Evolutionary conservation across 2,113 vertebrate genomes (phyloP).

Genomic region (Erythrocercus mccallii): DNA sequence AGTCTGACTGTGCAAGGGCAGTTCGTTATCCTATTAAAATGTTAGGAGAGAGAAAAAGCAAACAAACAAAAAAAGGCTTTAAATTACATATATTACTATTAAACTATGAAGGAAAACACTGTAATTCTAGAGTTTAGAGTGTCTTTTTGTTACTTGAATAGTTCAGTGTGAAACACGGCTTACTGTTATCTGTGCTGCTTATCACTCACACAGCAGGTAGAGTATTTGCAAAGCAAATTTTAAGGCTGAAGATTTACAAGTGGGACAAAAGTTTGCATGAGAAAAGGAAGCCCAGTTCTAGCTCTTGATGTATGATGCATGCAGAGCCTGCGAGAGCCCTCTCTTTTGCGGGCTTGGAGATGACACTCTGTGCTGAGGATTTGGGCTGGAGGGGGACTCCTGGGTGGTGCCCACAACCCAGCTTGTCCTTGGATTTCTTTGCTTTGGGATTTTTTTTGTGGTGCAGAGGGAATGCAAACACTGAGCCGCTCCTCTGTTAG

Average conservation of each 20-base stretch:
- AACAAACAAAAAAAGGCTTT: not conserved
- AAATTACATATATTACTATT: not conserved
- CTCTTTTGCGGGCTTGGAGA: not conserved
- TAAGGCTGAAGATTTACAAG: not conserved
- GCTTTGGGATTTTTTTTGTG: not conserved
- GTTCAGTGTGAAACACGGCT: not conserved
- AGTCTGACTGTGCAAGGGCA: not conserved
- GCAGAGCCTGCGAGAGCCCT: not conserved
- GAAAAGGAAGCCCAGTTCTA: not conserved
- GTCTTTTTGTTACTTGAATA: not conserved
- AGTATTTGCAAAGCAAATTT: constrained; percentile 6
- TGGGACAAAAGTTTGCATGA: not conserved
- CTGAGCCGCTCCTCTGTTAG: not conserved
- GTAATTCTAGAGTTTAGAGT: not conserved
- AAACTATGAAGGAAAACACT: not conserved
- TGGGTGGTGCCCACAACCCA: not conserved
- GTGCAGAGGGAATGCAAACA: not conserved
- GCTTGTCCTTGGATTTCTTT: not conserved
- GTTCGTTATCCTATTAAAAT: not conserved
- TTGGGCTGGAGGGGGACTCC: not conserved
- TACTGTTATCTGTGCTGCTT: not conserved
- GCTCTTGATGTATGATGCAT: not conserved
- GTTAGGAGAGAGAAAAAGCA: not conserved
- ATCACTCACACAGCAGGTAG: not conserved
- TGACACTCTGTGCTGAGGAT: not conserved